Conservation (phyloP, 2,888 invertebrate genomes). For the Catocala sponsa region DNA sequence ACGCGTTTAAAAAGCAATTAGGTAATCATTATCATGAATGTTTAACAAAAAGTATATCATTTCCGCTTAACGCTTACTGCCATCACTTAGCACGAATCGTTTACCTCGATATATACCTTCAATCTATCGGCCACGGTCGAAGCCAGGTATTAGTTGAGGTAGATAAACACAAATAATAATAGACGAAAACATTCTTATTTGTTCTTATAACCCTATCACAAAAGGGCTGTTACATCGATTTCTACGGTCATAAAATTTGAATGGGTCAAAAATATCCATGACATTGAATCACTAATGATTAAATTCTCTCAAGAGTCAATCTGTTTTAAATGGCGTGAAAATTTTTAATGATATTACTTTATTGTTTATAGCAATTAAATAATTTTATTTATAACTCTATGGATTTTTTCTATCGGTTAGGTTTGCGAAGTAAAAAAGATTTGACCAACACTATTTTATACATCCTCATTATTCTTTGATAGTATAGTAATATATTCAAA, state of each 20-base stretch:
- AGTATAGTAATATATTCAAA: no score
- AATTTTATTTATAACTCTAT: conserved; percentile 15
- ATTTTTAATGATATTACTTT: conserved; percentile 53
- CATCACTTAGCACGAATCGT: conserved; percentile 27
- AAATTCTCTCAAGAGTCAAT: conserved; percentile 38
- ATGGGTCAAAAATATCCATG: conserved; percentile 42
- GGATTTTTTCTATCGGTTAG: not conserved
- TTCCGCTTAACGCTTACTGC: conserved; percentile 22
- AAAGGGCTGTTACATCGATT: conserved; percentile 50
- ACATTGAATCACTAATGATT: conserved; percentile 48
- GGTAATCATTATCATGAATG: not conserved
- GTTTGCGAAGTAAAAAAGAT: no score
- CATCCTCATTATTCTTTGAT: no score
- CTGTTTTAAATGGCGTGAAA: conserved; percentile 41
- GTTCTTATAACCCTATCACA: conserved; percentile 45
- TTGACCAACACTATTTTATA: no score
- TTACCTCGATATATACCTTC: conserved; percentile 56
- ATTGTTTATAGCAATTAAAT: conserved; percentile 9
- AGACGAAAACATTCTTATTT: conserved; percentile 42
- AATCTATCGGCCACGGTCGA: conserved; percentile 64
- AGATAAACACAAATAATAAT: conserved; percentile 54
- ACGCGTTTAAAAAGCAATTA: not conserved
- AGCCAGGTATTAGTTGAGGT: conserved; percentile 56
- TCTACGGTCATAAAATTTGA: conserved; percentile 39
- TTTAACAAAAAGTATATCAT: conserved; percentile 15